Percentiles rank a stretch among this genome's conserved stretches.
Conservation (phyloP, 2,113 vertebrate genomes). For the Centropus bengalensis region DNA sequence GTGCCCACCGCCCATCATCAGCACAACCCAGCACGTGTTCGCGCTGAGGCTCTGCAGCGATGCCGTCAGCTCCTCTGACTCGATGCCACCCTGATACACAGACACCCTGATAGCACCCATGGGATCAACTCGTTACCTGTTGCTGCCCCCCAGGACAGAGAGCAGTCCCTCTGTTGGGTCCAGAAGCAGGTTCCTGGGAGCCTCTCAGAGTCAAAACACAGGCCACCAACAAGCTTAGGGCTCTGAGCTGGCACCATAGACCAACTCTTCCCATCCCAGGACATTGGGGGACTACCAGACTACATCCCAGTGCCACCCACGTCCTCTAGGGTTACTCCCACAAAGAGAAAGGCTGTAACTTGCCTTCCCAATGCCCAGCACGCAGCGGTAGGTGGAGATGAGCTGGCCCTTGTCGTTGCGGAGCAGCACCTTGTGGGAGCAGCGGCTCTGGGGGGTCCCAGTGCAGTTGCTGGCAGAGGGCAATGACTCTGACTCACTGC, state of each 20-base stretch:
- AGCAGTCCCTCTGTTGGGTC: background rate
- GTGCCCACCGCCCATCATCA: slow-evolving; percentile 96
- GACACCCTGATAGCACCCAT: background rate
- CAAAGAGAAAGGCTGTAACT: slow-evolving; percentile 17
- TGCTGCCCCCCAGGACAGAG: background rate
- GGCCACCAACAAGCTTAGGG: background rate
- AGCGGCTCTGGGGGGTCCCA: background rate
- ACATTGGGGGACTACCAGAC: accelerated
- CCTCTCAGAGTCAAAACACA: background rate
- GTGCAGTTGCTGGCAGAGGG: background rate
- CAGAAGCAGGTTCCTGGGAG: background rate
- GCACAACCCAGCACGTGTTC: slow-evolving; percentile 79
- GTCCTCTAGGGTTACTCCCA: background rate
- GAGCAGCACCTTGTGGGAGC: slow-evolving; percentile 81
- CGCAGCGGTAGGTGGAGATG: slow-evolving; percentile 83
- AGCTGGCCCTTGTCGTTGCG: slow-evolving; percentile 83
- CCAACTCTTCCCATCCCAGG: background rate
- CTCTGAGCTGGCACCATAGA: background rate
- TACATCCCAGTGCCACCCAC: background rate
- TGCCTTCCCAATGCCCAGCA: slow-evolving; percentile 82
- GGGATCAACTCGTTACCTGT: background rate
- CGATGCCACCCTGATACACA: slow-evolving; percentile 12
- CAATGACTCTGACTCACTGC: slow-evolving; percentile 28
- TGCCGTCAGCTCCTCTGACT: slow-evolving; percentile 56
- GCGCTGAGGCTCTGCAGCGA: slow-evolving; percentile 75